phyloP scores from a whole-genome alignment of 2,888 invertebrate genomes.

The Plagiodera versicolora region DNA sequence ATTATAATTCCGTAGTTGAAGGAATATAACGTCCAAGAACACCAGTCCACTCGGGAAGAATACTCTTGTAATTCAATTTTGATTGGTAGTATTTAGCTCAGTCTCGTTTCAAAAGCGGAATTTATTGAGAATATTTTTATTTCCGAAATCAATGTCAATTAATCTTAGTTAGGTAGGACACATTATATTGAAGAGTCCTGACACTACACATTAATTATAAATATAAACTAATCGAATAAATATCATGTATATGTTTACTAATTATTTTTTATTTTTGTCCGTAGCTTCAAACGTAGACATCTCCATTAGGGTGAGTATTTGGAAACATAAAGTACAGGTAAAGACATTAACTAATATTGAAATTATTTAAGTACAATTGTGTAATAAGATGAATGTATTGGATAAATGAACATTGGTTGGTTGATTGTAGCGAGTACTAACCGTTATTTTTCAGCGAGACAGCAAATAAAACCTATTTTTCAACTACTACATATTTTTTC shows the following conservation, averaged over 20 bases:
- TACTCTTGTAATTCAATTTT: no score
- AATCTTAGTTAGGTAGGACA: slow-evolving; percentile 49
- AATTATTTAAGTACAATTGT: not conserved
- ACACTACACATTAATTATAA: not conserved
- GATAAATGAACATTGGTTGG: not conserved
- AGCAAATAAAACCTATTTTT: not conserved
- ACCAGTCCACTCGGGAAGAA: no score
- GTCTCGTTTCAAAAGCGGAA: slow-evolving; percentile 34
- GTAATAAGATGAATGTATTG: not conserved
- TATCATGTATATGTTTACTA: not conserved
- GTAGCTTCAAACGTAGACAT: not conserved
- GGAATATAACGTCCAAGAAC: no score
- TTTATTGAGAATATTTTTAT: no score
- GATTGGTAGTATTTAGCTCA: slow-evolving; percentile 49
- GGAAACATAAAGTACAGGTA: not conserved
- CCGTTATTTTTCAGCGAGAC: not conserved
- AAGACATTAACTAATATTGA: not conserved
- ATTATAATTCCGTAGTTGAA: no score
- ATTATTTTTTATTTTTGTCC: not conserved
- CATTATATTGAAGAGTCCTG: not conserved
- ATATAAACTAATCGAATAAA: not conserved
- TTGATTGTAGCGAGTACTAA: not conserved
- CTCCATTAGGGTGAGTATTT: not conserved
- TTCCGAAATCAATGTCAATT: slow-evolving; percentile 27
- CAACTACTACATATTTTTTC: not conserved